Conservation (phyloP, 1,140 invertebrate species). For the Sminthurinus signatus region DNA sequence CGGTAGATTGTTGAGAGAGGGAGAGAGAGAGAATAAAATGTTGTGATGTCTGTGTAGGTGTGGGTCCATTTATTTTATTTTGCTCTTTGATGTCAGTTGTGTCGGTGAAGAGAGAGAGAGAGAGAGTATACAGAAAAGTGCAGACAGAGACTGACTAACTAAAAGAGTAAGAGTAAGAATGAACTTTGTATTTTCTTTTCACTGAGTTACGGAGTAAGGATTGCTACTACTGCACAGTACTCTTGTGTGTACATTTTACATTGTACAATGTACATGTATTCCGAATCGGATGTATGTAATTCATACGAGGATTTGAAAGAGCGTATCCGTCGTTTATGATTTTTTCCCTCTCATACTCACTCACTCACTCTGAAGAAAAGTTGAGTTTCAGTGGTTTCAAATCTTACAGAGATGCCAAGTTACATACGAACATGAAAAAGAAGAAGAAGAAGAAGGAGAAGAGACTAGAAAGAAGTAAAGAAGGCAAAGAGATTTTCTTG, state of each 20-base stretch:
- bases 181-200: conserved; percentile 33
- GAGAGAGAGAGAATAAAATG: conserved; percentile 13
- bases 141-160: too few species aligned
- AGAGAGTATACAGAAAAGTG: too few species aligned
- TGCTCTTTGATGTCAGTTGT: conserved; percentile 27
- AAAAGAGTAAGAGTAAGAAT: conserved; percentile 5
- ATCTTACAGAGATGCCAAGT: conserved; percentile 24
- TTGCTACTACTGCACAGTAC: too few species aligned
- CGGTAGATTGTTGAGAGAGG: neutral
- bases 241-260: too few species aligned
- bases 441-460: conserved; percentile 8
- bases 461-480: conserved; percentile 7
- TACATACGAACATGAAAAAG: neutral
- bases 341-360: neutral
- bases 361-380: neutral
- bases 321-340: neutral
- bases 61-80: conserved; percentile 31
- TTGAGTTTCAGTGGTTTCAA: neutral
- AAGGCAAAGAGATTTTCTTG: conserved; percentile 6
- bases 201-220: neutral
- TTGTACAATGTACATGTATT: too few species aligned
- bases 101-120: neutral
- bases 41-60: conserved; percentile 11
- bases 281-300: too few species aligned
- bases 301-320: neutral